Conservation (phyloP, 2,797 vertebrate species). For the Lophius americanus region DNA sequence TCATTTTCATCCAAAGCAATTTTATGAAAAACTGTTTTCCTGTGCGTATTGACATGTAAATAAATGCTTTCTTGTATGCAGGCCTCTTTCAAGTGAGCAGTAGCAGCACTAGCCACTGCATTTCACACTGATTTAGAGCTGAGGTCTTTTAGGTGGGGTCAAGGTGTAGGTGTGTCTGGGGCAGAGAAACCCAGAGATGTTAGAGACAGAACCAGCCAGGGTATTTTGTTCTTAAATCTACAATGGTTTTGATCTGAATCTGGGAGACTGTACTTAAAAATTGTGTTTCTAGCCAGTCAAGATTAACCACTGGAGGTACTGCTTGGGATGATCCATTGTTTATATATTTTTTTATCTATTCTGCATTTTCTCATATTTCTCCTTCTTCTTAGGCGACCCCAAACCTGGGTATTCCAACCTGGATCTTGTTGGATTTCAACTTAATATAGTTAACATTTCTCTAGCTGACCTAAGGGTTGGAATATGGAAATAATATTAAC, state of each 20-base stretch:
- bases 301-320: too few relatives aligned
- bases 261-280: too few relatives aligned
- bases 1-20: constrained; percentile 15
- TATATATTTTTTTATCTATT: too few relatives aligned
- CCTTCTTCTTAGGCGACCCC: too few relatives aligned
- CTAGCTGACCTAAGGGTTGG: too few relatives aligned
- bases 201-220: background rate
- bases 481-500: too few relatives aligned
- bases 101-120: constrained; percentile 22
- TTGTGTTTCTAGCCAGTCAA: too few relatives aligned
- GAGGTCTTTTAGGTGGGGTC: constrained; percentile 13
- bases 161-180: constrained; percentile 2
- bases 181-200: background rate
- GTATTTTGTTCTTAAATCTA: constrained; percentile 7
- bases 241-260: constrained; percentile 2
- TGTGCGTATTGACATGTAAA: background rate
- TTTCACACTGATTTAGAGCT: constrained; percentile 29
- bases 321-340: too few relatives aligned
- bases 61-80: constrained; percentile 1
- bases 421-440: too few relatives aligned
- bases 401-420: too few relatives aligned
- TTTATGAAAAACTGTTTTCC: background rate
- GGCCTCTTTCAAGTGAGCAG: constrained; percentile 5
- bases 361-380: too few relatives aligned
- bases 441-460: too few relatives aligned